Evolutionary conservation across 2,113 vertebrate genomes (phyloP).

Genomic region (Poeciliopsis retropinna): DNA sequence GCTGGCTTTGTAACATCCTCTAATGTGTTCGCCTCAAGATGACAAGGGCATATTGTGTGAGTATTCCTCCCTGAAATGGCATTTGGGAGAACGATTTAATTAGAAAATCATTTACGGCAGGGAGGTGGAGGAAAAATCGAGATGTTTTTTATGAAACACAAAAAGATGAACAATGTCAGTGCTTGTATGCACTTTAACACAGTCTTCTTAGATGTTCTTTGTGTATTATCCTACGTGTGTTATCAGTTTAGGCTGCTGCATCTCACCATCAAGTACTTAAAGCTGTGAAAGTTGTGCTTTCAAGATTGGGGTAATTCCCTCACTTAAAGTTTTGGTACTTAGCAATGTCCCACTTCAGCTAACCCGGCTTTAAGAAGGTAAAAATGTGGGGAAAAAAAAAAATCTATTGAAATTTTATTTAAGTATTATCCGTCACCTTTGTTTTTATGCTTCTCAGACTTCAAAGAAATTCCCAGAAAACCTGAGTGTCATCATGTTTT

Average conservation of each 20-base stretch:
- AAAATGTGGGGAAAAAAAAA: background rate
- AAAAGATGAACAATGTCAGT: background rate
- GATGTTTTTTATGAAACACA: slow-evolving; percentile 9
- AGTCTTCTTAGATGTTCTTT: background rate
- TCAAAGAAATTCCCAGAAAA: too few relatives aligned
- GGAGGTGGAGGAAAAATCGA: slow-evolving; percentile 11
- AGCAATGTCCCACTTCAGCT: background rate
- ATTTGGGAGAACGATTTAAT: slow-evolving; percentile 17
- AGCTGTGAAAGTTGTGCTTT: background rate
- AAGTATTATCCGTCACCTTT: too few relatives aligned
- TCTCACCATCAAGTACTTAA: background rate
- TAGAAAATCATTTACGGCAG: slow-evolving; percentile 13
- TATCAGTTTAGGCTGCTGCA: background rate
- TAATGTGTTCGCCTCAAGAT: slow-evolving; percentile 14
- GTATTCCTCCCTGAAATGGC: slow-evolving; percentile 12
- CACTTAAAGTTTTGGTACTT: background rate
- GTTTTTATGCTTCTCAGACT: too few relatives aligned
- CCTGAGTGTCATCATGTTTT: too few relatives aligned
- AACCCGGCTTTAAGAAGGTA: background rate
- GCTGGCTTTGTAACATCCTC: slow-evolving; percentile 6
- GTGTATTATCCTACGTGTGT: background rate
- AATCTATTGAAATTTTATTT: too few relatives aligned
- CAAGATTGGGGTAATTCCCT: background rate
- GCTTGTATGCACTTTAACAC: background rate
- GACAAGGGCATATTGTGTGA: slow-evolving; percentile 22